Evolutionary conservation across 1,140 invertebrate species (phyloP).

Genomic region (Neomicropteryx cornuta): DNA sequence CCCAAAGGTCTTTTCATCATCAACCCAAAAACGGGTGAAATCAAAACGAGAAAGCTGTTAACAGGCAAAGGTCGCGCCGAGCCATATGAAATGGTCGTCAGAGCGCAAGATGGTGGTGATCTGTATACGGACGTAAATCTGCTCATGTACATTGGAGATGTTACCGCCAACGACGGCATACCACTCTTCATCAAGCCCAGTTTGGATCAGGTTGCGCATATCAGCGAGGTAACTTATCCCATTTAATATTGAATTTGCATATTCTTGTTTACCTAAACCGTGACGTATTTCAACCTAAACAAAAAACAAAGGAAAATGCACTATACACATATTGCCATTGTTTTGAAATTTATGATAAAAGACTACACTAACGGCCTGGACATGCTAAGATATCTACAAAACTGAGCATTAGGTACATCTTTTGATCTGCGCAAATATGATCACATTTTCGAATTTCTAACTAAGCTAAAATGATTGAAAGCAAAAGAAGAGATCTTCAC

Average conservation of each 20-base stretch:
- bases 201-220: constrained; percentile 54
- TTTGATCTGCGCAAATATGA: no score
- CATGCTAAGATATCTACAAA: no score
- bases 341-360: no score
- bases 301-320: background rate
- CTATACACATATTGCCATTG: no score
- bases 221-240: constrained; percentile 48
- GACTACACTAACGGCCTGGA: no score
- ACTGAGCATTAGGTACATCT: no score
- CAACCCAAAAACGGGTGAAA: constrained; percentile 53
- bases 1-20: constrained; percentile 55
- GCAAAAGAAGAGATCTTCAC: no score
- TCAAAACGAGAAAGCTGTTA: constrained; percentile 50
- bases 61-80: constrained; percentile 67
- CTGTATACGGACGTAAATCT: constrained; percentile 52
- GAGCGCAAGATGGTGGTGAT: constrained; percentile 60
- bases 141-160: constrained; percentile 64
- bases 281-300: constrained; percentile 5
- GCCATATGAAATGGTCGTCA: constrained; percentile 56
- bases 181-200: constrained; percentile 62
- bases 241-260: constrained; percentile 5
- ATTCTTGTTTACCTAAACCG: no score
- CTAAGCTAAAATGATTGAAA: no score
- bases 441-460: no score
- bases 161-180: constrained; percentile 73